phyloP scores from a whole-genome alignment of 2,797 vertebrate genomes.

The Hephaestus fuliginosus region DNA sequence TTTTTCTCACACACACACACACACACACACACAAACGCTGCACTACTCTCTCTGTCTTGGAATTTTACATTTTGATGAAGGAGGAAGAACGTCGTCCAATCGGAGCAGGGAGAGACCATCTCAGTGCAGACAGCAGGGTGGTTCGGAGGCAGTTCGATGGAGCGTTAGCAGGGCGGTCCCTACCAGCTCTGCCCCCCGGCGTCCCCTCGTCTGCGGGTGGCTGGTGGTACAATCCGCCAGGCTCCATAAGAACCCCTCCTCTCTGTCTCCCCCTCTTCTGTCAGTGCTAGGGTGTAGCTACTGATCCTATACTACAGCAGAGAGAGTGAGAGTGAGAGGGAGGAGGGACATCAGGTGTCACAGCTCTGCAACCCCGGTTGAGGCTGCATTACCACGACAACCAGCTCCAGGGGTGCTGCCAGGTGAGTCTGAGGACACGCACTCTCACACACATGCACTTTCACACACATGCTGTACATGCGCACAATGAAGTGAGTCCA shows the following conservation, averaged over 20 bases:
- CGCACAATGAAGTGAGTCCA: conserved; percentile 30
- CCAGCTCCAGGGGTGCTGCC: conserved; percentile 71
- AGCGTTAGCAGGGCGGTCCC: conserved; percentile 28
- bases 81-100: conserved; percentile 80
- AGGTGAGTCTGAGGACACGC: conserved; percentile 82
- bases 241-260: conserved; percentile 85
- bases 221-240: conserved; percentile 75
- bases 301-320: conserved; percentile 80
- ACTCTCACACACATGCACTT: conserved; percentile 37
- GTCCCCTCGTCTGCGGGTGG: conserved; percentile 56
- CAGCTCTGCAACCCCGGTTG: conserved; percentile 73
- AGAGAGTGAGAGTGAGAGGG: conserved; percentile 65
- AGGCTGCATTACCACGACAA: conserved; percentile 81
- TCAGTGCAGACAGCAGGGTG: conserved; percentile 71
- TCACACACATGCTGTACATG: conserved; percentile 39
- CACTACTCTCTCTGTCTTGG: conserved; percentile 85
- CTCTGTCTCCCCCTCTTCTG: conserved; percentile 80
- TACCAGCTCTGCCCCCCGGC: conserved; percentile 36
- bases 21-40: conserved; percentile 61
- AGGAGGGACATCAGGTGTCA: conserved; percentile 83
- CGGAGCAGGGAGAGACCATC: conserved; percentile 78
- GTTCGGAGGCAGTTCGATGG: conserved; percentile 11
- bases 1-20: conserved; percentile 29
- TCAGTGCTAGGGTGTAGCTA: conserved; percentile 85
- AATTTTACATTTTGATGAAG: conserved; percentile 88